Evolutionary conservation across 2,888 invertebrate species (phyloP), one percentile per base, ranked within the genome.

Genomic region (Theretra japonica): DNA sequence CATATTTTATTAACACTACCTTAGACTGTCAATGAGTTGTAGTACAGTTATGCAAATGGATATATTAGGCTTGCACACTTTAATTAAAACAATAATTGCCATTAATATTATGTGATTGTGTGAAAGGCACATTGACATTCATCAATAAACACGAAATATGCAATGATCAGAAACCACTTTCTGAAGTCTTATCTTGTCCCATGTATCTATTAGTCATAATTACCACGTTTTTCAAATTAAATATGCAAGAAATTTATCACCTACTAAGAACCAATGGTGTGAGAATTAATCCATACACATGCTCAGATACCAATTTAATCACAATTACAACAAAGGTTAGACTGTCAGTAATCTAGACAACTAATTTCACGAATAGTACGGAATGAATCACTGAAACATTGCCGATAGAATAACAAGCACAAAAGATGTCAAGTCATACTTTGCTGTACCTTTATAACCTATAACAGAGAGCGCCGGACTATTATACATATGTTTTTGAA

Each of bases 361-460:
- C 21, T 41, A 41, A 41, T 41, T 41, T 21, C 17, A 21, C 41
- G 33, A 17, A 23, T 21, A 15, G 23, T 11, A 11, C 4, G 19
- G 41, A 21, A 41, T 70, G 70, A 30, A 41, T 33, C 70, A 75
- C 60, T 75, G 70, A 21, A 21, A 69, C 62, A 69, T 74, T 68
- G 19, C 17, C 41, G 53, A 60, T 72, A 56, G 75, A 76, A 73
- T 72, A 70, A 77, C 78, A 77, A 75, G 48, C 71, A 69, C 76
- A 73, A 81, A 80, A 75, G 77, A 25, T 77, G 82, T 76, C 72
- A 76, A 79, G 79, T 80, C 80, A 81, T 79, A 75, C 75, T 74
- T 69, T 75, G 76, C 72, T 76, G 74, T 71, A 74, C 7, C 57
- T 70, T 65, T 71, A 71, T 71, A 68, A 70, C 70, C 70, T 70